These are phyloP conservation scores for Peromyscus maniculatus DNA, from an alignment of 2,113 vertebrate species.

Conservation along the genomic window DNA sequence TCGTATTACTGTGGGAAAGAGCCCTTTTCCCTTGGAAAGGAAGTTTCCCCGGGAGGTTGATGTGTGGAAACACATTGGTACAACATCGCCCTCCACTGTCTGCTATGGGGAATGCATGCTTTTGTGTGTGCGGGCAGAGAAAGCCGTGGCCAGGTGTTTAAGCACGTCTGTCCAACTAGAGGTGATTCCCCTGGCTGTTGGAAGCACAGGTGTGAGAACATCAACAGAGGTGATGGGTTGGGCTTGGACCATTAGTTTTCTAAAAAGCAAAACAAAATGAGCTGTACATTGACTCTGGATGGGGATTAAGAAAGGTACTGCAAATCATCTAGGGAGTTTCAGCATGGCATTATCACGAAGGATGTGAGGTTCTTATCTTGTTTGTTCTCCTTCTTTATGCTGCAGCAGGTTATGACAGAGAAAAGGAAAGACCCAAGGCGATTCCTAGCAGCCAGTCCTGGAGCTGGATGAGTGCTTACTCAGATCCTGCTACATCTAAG, in stretches of 20 bases:
- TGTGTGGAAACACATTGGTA: conserved; percentile 49
- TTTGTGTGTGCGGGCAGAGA: conserved; percentile 4
- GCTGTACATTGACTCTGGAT: background rate
- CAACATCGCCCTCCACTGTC: conserved; percentile 88
- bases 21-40: background rate
- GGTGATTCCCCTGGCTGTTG: conserved; percentile 69
- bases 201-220: conserved; percentile 66
- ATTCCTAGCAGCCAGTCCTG: conserved; percentile 61
- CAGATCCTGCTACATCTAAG: background rate
- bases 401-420: conserved; percentile 67
- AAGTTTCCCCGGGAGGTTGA: background rate
- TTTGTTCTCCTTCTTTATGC: conserved; percentile 49
- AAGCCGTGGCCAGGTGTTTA: conserved; percentile 40
- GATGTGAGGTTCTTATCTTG: conserved; percentile 71
- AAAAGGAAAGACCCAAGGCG: conserved; percentile 78
- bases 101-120: conserved; percentile 19
- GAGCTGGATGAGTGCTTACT: background rate
- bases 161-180: conserved; percentile 67
- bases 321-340: conserved; percentile 72
- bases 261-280: conserved; percentile 66
- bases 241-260: conserved; percentile 23
- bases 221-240: conserved; percentile 72
- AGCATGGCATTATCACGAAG: conserved; percentile 69
- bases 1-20: conserved; percentile 62
- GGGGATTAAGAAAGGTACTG: conserved; percentile 75